Percentiles rank a stretch among this genome's conserved stretches.
Evolutionary conservation across 2,797 vertebrate genomes (phyloP).

Genomic region (Sternarchorhynchus goeldii): DNA sequence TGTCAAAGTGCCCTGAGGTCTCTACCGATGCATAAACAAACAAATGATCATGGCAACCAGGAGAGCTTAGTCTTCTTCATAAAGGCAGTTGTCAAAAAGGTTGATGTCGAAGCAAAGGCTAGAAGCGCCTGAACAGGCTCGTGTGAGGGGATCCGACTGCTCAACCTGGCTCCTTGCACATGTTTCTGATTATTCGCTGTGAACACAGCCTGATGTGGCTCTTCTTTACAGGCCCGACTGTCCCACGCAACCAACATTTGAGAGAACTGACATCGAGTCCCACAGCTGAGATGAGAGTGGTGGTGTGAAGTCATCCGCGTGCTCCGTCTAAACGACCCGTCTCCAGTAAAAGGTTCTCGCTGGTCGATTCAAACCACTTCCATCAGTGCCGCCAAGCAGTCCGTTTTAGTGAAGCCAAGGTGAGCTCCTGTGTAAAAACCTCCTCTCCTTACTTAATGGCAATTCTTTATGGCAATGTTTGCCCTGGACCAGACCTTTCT

Average conservation of each 20-base stretch:
- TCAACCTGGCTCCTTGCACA: too few relatives aligned
- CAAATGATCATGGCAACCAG: background rate
- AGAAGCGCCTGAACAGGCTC: too few relatives aligned
- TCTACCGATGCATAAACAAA: background rate
- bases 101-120: too few relatives aligned
- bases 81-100: background rate
- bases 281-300: slow-evolving; percentile 6
- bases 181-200: too few relatives aligned
- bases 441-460: slow-evolving; percentile 41
- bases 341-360: slow-evolving; percentile 59
- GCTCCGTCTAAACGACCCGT: slow-evolving; percentile 51
- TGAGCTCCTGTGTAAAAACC: slow-evolving; percentile 49
- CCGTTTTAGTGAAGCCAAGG: slow-evolving; percentile 41
- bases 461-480: slow-evolving; percentile 51
- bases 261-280: background rate
- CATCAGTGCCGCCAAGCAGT: slow-evolving; percentile 53
- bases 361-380: slow-evolving; percentile 47
- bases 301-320: slow-evolving; percentile 1
- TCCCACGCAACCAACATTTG: background rate
- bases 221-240: background rate
- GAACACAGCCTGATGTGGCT: background rate
- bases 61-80: background rate
- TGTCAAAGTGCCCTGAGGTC: slow-evolving; percentile 3
- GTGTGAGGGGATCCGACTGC: too few relatives aligned
- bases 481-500: slow-evolving; percentile 54